Base-by-base conservation (phyloP, 2,888 invertebrate species). In the Ctena decussata region DNA sequence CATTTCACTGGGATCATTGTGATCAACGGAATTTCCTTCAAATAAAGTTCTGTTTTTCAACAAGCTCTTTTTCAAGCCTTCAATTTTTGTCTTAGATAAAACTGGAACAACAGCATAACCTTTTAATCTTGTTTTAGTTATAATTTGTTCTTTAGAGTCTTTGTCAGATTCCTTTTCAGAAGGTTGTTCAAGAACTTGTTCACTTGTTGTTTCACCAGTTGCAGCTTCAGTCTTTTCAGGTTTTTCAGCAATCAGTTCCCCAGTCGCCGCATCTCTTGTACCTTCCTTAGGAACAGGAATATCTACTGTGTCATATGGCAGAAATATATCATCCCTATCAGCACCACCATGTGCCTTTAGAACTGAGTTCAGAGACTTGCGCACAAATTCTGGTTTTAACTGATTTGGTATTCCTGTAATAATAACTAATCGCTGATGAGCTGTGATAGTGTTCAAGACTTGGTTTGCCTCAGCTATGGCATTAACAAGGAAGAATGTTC, bases 21-120 rank as follows among this genome's bases (percentile, higher is more conserved):
- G 90, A 46, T 92, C 92, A 3, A 92, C 80, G 0, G 90, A 79
- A 46, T 91, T 76, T 21, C 91, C 91, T 24, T 92, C 92, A 65
- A 94, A 81, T 49, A 94, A 83, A 27, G 88, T 74, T 77, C 93
- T 92, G 77, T 88, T 91, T 81, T 93, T 93, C n/a, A 90, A 86
- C 70, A 95, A 73, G 24, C 93, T 89, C 65, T 93, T 94, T 80
- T 92, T 92, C 6, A 94, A 94, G 79, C 85, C 86, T 39, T 95
- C 95, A 11, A 95, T 81, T 87, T 95, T 94, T 12, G 94, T 91
- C 79, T 92, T 93, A 39, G 94, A 94, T 12, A 93, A 83, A 11
- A 95, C 86, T 71, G 93, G 92, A 6, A 95, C 89, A 21, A 95
- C 94, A 78, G 94, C 95, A 86, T 90, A 94, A 8, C 95, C 95